Base-by-base conservation (phyloP, 2,888 invertebrate species). In the Cephus pulcher region DNA sequence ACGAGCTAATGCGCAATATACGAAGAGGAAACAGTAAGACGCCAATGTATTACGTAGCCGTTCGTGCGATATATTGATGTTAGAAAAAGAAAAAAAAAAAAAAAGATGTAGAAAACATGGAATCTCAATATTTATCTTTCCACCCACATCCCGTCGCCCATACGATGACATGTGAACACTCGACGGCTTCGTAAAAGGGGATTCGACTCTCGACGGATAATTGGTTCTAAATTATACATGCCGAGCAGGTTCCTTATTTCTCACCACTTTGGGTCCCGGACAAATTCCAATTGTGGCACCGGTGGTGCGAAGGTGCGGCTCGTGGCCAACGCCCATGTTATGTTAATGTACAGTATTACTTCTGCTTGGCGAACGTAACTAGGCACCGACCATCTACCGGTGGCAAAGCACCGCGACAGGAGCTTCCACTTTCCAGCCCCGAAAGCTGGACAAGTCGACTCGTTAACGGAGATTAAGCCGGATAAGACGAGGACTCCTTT, bases 311-410 rank as follows among this genome's bases (percentile, higher is more conserved):
- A 83, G 86, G 87, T 86, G 86, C 84, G 89, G 86, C 84, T 76
- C 77, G 80, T 78, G 82, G 88, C 88, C 89, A 88, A 89, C 89
- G 89, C 89, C 89, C 89, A 89, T 87, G 86, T 88, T 88, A 89
- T 89, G 89, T 88, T 89, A 89, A 90, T 89, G 84, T 83, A 83
- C 84, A 79, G 77, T 80, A 75, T 78, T 78, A 75, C 70, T 78
- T 70, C 75, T 69, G 69, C 78, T 70, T 76, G 71, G 71, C 71
- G 71, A 71, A 71, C 12, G 71, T 34, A 71, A 71, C 71, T 71
- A 71, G 71, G 71, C 34, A 71, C 71, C 71, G 12, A 4, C 71
- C 71, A 32, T 34, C 71, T 32, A 71, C 34, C 71, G 33, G 33
- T 32, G 33, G 71, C 71, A 32, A 71, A 32, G 34, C 71, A 34